Evolutionary conservation across 1,140 invertebrate genomes (phyloP), one percentile per base, ranked within the genome.

Genomic region (Ceratina australensis): DNA sequence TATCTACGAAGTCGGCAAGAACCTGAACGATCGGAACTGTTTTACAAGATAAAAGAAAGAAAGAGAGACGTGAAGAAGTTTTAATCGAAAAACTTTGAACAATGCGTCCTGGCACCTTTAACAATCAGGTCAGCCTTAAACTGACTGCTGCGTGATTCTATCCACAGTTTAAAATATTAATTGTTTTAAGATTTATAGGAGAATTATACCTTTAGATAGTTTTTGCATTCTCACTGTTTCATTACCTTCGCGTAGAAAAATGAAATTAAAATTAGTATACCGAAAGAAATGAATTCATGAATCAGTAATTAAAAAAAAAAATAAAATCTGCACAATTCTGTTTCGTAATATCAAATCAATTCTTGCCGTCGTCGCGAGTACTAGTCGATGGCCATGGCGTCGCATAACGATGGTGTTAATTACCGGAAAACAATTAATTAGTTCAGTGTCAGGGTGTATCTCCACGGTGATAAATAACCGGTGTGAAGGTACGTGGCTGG

Each of bases 71-170:
- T n/a, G 78, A 67, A 54, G 80, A 83, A 85, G 65, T 86, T 87
- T 86, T 86, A 87, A 87, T 87, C 85, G 86, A 86, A 87, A 87
- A 86, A 86, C 83, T 87, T 87, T 33, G 69, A 86, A 87, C 86
- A 85, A 85, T 85, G 79, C 69, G 71, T 52, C 63, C 63, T 59
- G 49, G 54, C 69, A 67, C 72, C 80, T 86, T 80, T 56, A 79
- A 85, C 85, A 80, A 87, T 87, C 83, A 87, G 77, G 60, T 63
- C 69, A 54, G 84, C 76, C 33, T 57, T 52, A 77, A 18, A 57
- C 54, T 28, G 49, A 52, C 54, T 42, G 18, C 67, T 26, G 50
- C 63, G 42, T 52, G 50, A 60, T 49, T 78, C 61, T 64, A 66
- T 78, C 76, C 80, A 64, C 78, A 67, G 77, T 83, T 83, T 80